A percentile compares a stretch with the other conserved stretches of the same genome.
These are phyloP conservation scores for Nymphalis c-album DNA, from an alignment of 2,888 invertebrate species.

Conservation along the genomic window DNA sequence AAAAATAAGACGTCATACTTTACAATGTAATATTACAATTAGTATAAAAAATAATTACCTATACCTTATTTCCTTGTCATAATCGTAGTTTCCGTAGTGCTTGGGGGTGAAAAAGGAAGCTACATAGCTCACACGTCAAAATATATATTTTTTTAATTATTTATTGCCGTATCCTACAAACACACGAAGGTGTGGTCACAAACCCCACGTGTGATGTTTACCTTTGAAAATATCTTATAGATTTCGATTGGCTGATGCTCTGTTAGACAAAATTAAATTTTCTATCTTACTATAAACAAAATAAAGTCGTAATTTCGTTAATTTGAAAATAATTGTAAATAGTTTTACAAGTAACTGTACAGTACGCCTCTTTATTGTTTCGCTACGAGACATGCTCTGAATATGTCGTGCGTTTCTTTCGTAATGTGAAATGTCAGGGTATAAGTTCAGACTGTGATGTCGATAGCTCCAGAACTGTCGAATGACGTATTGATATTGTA, in stretches of 20 bases:
- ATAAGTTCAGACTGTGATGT: neutral
- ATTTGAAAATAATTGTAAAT: slow-evolving; percentile 14
- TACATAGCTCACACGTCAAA: too few species aligned
- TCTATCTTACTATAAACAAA: neutral
- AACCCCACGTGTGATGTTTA: slow-evolving; percentile 22
- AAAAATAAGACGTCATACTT: too few species aligned
- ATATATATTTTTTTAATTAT: too few species aligned
- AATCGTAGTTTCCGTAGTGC: too few species aligned
- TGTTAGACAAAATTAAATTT: neutral
- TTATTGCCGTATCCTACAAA: neutral
- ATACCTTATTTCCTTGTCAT: too few species aligned
- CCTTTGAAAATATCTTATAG: slow-evolving; percentile 23
- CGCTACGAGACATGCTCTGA: slow-evolving; percentile 19
- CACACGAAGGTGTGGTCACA: slow-evolving; percentile 1
- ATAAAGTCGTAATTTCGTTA: slow-evolving; percentile 1
- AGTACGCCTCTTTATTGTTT: slow-evolving; percentile 33
- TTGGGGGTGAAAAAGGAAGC: too few species aligned
- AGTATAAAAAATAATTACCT: too few species aligned
- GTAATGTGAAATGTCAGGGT: slow-evolving; percentile 14
- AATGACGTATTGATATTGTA: neutral
- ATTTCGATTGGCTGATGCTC: slow-evolving; percentile 8
- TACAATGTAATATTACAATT: too few species aligned
- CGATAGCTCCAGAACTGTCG: neutral
- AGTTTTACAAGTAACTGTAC: slow-evolving; percentile 15
- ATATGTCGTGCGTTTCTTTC: slow-evolving; percentile 24